Base-by-base conservation (phyloP, 2,113 vertebrate species). In the Tupaia chinensis region DNA sequence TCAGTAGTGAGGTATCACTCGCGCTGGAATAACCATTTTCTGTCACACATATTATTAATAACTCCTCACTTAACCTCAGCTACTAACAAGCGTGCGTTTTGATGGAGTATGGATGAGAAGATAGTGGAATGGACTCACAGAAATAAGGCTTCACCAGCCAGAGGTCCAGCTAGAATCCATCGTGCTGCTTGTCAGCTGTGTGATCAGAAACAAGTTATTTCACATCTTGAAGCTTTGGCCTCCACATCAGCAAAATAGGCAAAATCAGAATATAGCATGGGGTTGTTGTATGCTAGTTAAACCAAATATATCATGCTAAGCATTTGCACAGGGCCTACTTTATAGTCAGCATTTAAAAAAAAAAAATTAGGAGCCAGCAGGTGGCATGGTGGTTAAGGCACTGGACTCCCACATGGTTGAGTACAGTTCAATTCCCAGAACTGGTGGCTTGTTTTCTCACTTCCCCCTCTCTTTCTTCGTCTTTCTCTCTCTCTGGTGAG, bases 161-260 rank as follows among this genome's bases (percentile, higher is more conserved):
- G 58, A n/a, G 11, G 29, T 32, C 11, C 10, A 20, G 3, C 61
- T 29, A 29, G 16, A 32, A 34, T 85, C 72, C 61, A 29, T 20
- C 22, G 7, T 13, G 15, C 7, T 19, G 7, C 13, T 54, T 79
- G 29, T 60, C 5, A 32, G 20, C 56, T 10, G 4, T 6, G 4
- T 27, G 7, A 2, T 3, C 53, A 15, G 65, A n/a, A 19, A 4
- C 1, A 22, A 82, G 9, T 56, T 20, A 17, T 14, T 32, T 27
- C 27, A 27, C 17, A 4, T 60, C 6, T 25, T 27, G 27, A 54
- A 73, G 15, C 61, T 77, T 92, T 85, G 27, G 69, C 70, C 87
- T 88, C 66, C 63, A 68, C 25, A 27, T 72, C 82, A 82, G 23
- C n/a, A n/a, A 95, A 96, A 32, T 73, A 74, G 78, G 23, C 32